Evolutionary conservation across 1,140 invertebrate species (phyloP), one percentile per base, ranked within the genome.

Genomic region (Formica selysi): DNA sequence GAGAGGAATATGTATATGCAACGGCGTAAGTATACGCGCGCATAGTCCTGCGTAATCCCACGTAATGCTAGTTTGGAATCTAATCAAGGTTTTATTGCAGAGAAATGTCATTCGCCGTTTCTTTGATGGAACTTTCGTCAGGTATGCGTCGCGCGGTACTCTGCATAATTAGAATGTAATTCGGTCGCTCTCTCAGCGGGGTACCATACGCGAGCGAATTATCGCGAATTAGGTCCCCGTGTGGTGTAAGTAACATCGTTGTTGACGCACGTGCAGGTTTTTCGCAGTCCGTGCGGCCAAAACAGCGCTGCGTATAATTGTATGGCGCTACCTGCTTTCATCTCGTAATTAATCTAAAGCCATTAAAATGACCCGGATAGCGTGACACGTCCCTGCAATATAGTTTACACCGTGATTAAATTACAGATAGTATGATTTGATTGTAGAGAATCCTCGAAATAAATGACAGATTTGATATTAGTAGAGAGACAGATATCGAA

Each of bases 41-140:
- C 38, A n/a, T n/a, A 70, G 65, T 44, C 36, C 36, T 59, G 48
- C 59, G 73, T 83, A 83, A 83, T 83, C 41, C 32, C 73, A 57
- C 32, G 73, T 64, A 78, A 78, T 51, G 32, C 36, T 32, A 85
- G 81, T 85, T 85, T 85, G 70, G 36, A 78, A 85, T 85, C 81
- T 85, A 85, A 85, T 85, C 61, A 85, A 29, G 73, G 73, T 73
- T 76, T 78, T 78, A 85, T 78, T 78, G 73, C 73, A 38, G 73
- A 51, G 73, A 48, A 76, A 64, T 78, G 73, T 64, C 70, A 57
- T 85, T 78, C 59, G 73, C 68, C 61, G 79, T 61, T 85, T 85
- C 81, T 85, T 85, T 85, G 81, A 85, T 67, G 81, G 62, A 85
- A 85, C 81, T 85, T 85, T 78, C 67, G 70, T 74, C 81, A 68